Base-by-base conservation (phyloP, 2,113 vertebrate genomes). In the Myiopsitta monachus region DNA sequence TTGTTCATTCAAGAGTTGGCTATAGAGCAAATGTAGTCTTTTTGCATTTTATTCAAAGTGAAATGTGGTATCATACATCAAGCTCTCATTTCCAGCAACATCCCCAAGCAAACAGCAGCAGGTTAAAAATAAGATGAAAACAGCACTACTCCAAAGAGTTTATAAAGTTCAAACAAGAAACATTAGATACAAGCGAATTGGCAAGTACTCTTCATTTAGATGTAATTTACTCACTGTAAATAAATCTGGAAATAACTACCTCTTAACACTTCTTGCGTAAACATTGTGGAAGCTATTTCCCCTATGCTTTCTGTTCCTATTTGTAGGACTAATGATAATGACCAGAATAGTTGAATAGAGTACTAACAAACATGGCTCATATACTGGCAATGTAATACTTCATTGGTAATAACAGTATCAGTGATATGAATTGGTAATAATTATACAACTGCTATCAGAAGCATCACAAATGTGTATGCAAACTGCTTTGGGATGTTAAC, bases 111-210 rank as follows among this genome's bases (percentile, higher is more conserved):
- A 86, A 26, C 41, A 49, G 41, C 63, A 91, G 73, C 26, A 79
- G 41, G 57, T 85, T 79, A 87, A 91, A 95, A 92, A 89, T 64
- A n/a, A 73, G 44, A 91, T 57, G 21, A 76, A 81, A 95, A 84
- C 3, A 46, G 36, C 13, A 14, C 8, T 68, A 68, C 27, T 68
- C 46, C 36, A 33, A 59, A 82, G 51, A 52, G 44, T 68, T 76
- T 68, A 47, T 64, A 87, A 62, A 1, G 18, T 62, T 57, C 46
- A 88, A 86, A 70, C 11, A 38, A 74, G 31, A 62, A 86, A 83
- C 18, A 33, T 55, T 44, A 87, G 31, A 92, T 55, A 66, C 3
- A 76, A 84, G 28, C 18, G 75, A 33, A 84, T 0, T 43, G n/a
- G 24, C 43, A 83, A 68, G 70, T 19, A 83, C 10, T 84, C 13